Conservation (phyloP, 2,888 invertebrate species). For the Campopleginae sp. region DNA sequence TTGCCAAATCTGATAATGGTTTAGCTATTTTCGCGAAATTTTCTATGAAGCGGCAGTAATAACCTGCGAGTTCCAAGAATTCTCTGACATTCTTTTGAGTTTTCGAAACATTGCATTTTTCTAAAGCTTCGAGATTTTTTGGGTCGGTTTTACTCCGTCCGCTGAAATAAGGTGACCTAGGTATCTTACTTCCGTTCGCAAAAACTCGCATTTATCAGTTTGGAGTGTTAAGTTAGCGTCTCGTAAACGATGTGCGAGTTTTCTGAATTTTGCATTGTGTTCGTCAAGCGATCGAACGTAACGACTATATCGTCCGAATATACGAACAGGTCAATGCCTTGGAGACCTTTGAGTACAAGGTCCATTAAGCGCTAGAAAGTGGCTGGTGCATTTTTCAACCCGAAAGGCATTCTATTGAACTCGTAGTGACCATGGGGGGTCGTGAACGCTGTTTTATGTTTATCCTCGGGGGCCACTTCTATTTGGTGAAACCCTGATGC, state of each 20-base stretch:
- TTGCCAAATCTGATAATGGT: constrained; percentile 11
- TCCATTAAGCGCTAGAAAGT: too few species aligned
- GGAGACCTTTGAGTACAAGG: too few species aligned
- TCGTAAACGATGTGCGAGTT: constrained; percentile 28
- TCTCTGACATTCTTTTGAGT: constrained; percentile 23
- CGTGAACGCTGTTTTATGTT: too few species aligned
- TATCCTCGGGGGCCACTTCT: constrained; percentile 33
- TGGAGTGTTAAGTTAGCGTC: constrained; percentile 40
- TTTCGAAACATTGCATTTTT: constrained; percentile 20
- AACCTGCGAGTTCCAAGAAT: constrained; percentile 32
- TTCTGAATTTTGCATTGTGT: constrained; percentile 31
- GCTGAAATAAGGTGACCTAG: constrained; percentile 47
- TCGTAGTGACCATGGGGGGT: too few species aligned
- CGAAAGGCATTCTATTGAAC: too few species aligned
- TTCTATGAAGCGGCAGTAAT: constrained; percentile 20
- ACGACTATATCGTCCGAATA: too few species aligned
- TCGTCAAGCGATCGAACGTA: constrained; percentile 57
- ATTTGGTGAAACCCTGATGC: constrained; percentile 48
- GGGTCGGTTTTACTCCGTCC: constrained; percentile 51
- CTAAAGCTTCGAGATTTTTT: constrained; percentile 44
- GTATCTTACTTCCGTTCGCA: constrained; percentile 41
- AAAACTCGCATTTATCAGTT: constrained; percentile 51
- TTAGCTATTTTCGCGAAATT: constrained; percentile 22
- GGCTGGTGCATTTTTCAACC: too few species aligned
- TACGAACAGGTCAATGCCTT: too few species aligned